Evolutionary conservation across 2,797 vertebrate genomes (phyloP).

Genomic region (Sardinella longiceps): DNA sequence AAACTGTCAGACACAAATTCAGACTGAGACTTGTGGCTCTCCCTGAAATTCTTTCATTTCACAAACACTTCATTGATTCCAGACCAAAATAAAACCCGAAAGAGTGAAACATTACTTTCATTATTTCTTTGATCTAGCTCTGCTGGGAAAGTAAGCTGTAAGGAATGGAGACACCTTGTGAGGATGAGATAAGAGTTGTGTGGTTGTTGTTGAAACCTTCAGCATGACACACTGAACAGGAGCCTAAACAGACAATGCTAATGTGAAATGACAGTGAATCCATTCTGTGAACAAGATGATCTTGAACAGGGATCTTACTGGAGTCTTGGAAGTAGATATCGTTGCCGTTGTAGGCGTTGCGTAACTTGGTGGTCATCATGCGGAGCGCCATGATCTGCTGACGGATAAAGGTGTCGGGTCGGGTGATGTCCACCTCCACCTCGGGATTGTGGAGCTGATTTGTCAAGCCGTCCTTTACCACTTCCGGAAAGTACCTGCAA

Average conservation of each 20-base stretch:
- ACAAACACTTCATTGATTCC: background rate
- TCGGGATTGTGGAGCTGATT: constrained; percentile 97
- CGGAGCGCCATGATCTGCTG: constrained; percentile 98
- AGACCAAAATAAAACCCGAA: background rate
- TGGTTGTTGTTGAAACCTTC: background rate
- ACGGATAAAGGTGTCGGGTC: constrained; percentile 93
- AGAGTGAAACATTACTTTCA: background rate
- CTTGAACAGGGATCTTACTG: constrained; percentile 78
- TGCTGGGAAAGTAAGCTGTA: background rate
- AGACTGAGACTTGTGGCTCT: background rate
- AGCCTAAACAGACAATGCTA: background rate
- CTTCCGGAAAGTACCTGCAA: constrained; percentile 91
- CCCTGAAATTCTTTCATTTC: background rate
- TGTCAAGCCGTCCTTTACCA: constrained; percentile 95
- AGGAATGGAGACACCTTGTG: background rate
- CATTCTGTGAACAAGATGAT: background rate
- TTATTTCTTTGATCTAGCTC: background rate
- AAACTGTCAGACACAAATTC: background rate
- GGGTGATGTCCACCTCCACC: constrained; percentile 94
- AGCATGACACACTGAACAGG: background rate
- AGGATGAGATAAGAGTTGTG: background rate
- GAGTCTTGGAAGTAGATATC: constrained; percentile 98
- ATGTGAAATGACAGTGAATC: background rate
- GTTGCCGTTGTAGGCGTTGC: constrained; percentile 94
- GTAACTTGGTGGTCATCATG: constrained; percentile 97